A percentile compares a stretch with the other conserved stretches of the same genome.
Conservation (phyloP, 2,113 vertebrate genomes). For the Gadus macrocephalus region DNA sequence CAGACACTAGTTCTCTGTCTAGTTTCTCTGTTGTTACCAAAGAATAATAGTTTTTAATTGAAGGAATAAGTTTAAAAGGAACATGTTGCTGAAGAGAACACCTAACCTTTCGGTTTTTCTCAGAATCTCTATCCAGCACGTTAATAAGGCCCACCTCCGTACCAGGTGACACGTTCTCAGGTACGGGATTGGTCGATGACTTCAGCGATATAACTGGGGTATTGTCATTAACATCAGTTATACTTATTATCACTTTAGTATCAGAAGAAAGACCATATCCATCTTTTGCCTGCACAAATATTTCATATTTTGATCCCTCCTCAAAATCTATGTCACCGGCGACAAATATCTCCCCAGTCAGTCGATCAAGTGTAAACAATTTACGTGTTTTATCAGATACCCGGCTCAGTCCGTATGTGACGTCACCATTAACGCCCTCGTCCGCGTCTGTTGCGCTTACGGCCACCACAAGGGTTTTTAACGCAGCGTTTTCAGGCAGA, state of each 20-base stretch:
- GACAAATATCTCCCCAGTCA: background rate
- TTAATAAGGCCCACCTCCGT: slow-evolving; percentile 74
- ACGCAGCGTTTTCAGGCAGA: slow-evolving; percentile 27
- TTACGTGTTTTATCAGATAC: too few relatives aligned
- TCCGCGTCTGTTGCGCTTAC: slow-evolving; percentile 68
- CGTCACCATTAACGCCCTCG: slow-evolving; percentile 61
- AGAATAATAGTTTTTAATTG: slow-evolving; percentile 52
- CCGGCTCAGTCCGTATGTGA: slow-evolving; percentile 47
- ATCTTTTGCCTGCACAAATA: slow-evolving; percentile 66
- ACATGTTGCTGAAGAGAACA: slow-evolving; percentile 56
- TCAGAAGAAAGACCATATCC: slow-evolving; percentile 46
- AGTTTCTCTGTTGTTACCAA: slow-evolving; percentile 49
- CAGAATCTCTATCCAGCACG: slow-evolving; percentile 70
- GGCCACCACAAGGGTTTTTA: slow-evolving; percentile 30
- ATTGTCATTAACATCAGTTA: slow-evolving; percentile 74
- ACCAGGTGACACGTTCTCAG: slow-evolving; percentile 58
- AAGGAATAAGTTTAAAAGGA: slow-evolving; percentile 69
- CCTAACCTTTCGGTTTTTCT: slow-evolving; percentile 54
- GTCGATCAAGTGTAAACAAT: slow-evolving; percentile 35
- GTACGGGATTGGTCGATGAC: slow-evolving; percentile 60
- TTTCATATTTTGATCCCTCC: slow-evolving; percentile 50
- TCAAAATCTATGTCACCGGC: slow-evolving; percentile 64
- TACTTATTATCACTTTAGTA: slow-evolving; percentile 59
- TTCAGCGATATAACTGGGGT: slow-evolving; percentile 59
- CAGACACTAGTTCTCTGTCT: slow-evolving; percentile 54